Evolutionary conservation across 2,113 vertebrate genomes (phyloP).

Genomic region (Cololabis saira): DNA sequence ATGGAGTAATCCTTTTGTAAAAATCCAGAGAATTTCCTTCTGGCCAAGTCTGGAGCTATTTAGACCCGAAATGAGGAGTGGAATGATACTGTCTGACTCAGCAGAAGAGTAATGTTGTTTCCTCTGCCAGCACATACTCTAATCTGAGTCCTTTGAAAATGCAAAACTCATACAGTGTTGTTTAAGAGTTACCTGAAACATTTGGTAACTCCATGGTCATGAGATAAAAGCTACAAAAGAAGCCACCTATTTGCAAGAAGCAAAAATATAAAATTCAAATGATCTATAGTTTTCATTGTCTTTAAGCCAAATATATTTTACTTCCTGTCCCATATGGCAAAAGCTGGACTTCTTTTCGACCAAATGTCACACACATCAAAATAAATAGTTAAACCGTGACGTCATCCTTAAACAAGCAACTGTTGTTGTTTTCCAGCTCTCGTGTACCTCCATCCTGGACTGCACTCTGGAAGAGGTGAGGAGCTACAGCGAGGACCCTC

Average conservation of each 20-base stretch:
- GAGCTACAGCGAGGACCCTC: conserved; percentile 61
- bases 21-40: conserved; percentile 32
- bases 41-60: conserved; percentile 41
- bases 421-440: conserved; percentile 79
- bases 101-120: conserved; percentile 12
- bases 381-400: too few species aligned
- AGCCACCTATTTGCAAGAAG: too few species aligned
- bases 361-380: too few species aligned
- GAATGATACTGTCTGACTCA: conserved; percentile 38
- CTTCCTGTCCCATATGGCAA: too few species aligned
- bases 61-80: conserved; percentile 34
- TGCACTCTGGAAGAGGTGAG: conserved; percentile 87
- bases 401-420: not conserved
- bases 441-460: conserved; percentile 87
- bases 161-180: not conserved
- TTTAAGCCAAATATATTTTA: too few species aligned
- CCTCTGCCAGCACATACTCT: conserved; percentile 1
- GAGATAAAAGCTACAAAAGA: too few species aligned
- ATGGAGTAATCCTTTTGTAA: conserved; percentile 28
- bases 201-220: too few species aligned
- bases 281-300: too few species aligned
- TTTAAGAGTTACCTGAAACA: not conserved
- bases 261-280: too few species aligned
- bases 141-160: not conserved
- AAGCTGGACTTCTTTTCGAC: too few species aligned